A percentile compares a stretch with the other conserved stretches of the same genome.
phyloP scores from a whole-genome alignment of 2,113 vertebrate species.

The Cygnus buccinator region DNA sequence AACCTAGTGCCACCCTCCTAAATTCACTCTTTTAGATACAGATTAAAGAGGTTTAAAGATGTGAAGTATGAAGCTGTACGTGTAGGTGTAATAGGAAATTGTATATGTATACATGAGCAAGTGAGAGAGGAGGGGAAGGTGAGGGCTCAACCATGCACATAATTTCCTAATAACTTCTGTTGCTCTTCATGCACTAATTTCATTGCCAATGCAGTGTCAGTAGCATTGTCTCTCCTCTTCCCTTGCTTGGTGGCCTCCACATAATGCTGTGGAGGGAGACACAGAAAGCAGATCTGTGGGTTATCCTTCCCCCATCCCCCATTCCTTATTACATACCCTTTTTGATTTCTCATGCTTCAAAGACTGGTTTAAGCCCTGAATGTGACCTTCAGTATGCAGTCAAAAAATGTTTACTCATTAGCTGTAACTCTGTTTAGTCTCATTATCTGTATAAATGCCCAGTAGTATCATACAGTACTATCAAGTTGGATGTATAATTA shows the following conservation, averaged over 20 bases:
- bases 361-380: neutral
- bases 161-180: neutral
- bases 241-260: neutral
- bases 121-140: neutral
- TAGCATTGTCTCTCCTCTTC: neutral
- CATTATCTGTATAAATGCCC: neutral
- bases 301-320: neutral
- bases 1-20: neutral
- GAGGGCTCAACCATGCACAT: neutral
- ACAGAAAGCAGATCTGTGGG: neutral
- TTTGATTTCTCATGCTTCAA: neutral
- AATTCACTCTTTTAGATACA: neutral
- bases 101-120: neutral
- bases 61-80: neutral
- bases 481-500: neutral
- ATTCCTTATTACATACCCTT: neutral
- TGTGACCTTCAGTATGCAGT: conserved; percentile 1
- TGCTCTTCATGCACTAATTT: neutral
- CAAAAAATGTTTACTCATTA: conserved; percentile 6
- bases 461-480: neutral
- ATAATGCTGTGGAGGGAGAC: neutral
- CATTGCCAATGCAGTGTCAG: neutral
- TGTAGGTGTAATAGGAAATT: neutral
- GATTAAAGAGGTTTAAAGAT: neutral
- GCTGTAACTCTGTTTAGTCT: neutral